These are phyloP conservation scores for Amphibalanus amphitrite DNA, from an alignment of 1,140 invertebrate genomes.

Conservation along the genomic window DNA sequence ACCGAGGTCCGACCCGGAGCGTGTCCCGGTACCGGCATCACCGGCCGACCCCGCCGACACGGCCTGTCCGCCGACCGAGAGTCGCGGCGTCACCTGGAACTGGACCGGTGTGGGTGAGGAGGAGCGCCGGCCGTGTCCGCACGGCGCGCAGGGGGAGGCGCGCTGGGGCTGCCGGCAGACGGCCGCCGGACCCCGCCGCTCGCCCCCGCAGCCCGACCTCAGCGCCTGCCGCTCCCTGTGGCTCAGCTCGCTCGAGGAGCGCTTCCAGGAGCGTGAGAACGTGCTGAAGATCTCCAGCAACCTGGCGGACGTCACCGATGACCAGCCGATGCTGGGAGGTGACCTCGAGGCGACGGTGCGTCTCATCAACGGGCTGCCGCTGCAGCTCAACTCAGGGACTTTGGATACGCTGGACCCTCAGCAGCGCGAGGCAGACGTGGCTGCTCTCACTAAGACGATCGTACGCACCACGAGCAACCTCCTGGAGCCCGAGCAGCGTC, in stretches of 20 bases:
- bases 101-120: conserved; percentile 57
- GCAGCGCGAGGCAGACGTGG: conserved; percentile 67
- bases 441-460: conserved; percentile 62
- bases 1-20: not conserved
- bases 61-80: conserved; percentile 44
- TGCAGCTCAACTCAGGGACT: conserved; percentile 38
- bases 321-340: conserved; percentile 70
- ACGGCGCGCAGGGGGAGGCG: conserved; percentile 64
- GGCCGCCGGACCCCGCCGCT: conserved; percentile 33
- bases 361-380: conserved; percentile 70
- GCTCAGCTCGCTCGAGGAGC: conserved; percentile 62
- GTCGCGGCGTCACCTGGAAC: conserved; percentile 71
- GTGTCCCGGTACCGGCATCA: not conserved
- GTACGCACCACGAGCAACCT: conserved; percentile 73
- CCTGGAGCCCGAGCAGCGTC: conserved; percentile 59
- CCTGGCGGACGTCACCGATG: conserved; percentile 63
- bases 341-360: conserved; percentile 78
- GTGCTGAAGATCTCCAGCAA: conserved; percentile 62
- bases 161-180: conserved; percentile 47
- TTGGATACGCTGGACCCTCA: conserved; percentile 51
- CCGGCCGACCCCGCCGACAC: not conserved
- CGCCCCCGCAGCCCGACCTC: conserved; percentile 57
- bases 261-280: conserved; percentile 56
- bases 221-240: conserved; percentile 79
- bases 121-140: conserved; percentile 68